Evolutionary conservation across 1,140 invertebrate genomes (phyloP), one percentile per base, ranked within the genome.

Genomic region (Drosophila burlai): DNA sequence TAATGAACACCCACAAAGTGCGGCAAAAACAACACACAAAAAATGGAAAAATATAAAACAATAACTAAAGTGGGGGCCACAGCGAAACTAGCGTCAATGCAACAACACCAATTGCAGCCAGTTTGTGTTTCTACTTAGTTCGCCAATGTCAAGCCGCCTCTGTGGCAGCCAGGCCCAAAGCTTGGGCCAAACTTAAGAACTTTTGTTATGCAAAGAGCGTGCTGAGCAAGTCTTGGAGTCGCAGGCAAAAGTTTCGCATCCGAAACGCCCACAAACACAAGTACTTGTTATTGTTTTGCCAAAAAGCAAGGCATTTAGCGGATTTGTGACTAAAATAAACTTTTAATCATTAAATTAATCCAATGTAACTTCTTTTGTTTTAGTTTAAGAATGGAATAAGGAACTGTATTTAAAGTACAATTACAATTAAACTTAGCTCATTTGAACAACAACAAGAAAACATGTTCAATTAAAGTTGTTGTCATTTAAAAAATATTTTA

Each of bases 181-280:
- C 36, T 50, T 66, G 46, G 64, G 24, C 61, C 57, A 57, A 82
- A 60, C 83, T 82, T 79, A 83, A 83, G 84, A 87, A 87, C 77
- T 81, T 83, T 87, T 71, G 86, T 89, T 89, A 89, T 89, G 84
- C 85, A 90, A 76, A 89, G 73, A 79, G 83, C 77, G 77, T 75
- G 75, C 50, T 15, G 34, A 46, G 13, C 13, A 29, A 49, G 31
- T 58, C 36, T 69, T 72, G 68, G 75, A 89, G 54, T 74, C 47
- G 72, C 47, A 63, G 54, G 57, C 46, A 55, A 69, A 65, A 83
- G 55, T 68, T 67, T 72, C 45, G 42, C 24, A 43, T 57, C 54
- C 46, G 43, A n/a, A 46, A 79, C 83, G 59, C 83, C 77, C 78
- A 79, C 79, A 59, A 64, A 54, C 49, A 54, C 29, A 43, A 45